These are phyloP conservation scores for Pygoscelis antarcticus DNA, from an alignment of 2,113 vertebrate genomes.

Conservation along the genomic window DNA sequence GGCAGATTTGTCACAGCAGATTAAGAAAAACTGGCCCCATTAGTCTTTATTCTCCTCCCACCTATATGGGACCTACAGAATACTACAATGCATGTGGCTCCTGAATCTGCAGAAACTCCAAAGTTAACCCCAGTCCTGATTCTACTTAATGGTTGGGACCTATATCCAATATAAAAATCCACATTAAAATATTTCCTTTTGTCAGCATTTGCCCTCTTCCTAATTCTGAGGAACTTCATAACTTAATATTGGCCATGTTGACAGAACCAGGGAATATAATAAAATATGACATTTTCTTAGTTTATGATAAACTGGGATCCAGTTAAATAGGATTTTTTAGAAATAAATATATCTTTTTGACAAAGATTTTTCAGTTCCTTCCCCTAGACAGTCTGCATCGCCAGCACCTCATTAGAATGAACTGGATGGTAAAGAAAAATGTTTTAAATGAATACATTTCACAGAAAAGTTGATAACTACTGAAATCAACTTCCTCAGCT, in stretches of 20 bases:
- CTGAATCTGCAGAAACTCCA: background rate
- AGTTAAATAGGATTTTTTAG: background rate
- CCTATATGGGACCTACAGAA: background rate
- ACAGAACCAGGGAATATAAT: background rate
- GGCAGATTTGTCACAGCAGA: background rate
- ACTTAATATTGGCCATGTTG: background rate
- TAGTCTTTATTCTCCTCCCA: background rate
- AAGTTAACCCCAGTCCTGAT: background rate
- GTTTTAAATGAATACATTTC: background rate
- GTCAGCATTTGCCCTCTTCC: background rate
- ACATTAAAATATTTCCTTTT: background rate
- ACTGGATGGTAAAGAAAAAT: background rate
- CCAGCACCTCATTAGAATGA: background rate
- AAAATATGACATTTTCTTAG: background rate
- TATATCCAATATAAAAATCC: background rate
- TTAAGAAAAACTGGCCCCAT: background rate
- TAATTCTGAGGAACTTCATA: background rate
- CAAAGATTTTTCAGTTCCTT: background rate
- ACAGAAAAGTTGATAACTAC: background rate
- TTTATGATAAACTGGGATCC: background rate
- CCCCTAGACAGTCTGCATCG: background rate
- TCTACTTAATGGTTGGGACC: background rate
- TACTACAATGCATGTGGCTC: background rate
- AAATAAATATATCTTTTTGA: background rate
- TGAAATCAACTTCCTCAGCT: background rate